These are phyloP conservation scores for Hirudinaria manillensis DNA, from an alignment of 2,888 invertebrate species.

Conservation along the genomic window DNA sequence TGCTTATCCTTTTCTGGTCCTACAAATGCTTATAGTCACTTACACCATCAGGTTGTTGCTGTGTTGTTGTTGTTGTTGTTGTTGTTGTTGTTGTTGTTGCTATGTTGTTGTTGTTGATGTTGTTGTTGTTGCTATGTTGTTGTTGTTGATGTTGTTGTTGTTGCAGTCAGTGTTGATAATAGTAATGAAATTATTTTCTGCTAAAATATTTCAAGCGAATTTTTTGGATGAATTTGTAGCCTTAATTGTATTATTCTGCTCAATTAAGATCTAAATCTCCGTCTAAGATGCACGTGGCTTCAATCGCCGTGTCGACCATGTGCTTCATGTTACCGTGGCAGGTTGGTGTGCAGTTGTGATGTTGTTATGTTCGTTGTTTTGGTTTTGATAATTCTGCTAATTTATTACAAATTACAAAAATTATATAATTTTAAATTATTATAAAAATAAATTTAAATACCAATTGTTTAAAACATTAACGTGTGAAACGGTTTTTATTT, in stretches of 20 bases:
- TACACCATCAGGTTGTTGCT: conserved; percentile 53
- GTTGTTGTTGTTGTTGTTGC: background rate
- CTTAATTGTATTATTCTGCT: too few relatives aligned
- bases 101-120: background rate
- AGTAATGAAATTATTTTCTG: background rate
- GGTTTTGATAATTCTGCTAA: background rate
- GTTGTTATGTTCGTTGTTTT: background rate
- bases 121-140: conserved; percentile 40
- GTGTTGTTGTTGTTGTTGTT: background rate
- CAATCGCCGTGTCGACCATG: conserved; percentile 48
- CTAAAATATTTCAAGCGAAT: too few relatives aligned
- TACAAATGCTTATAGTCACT: conserved; percentile 68
- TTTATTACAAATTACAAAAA: background rate
- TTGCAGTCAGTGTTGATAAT: background rate
- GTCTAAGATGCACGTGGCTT: conserved; percentile 29
- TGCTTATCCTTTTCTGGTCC: conserved; percentile 71
- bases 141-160: background rate
- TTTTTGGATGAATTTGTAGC: too few relatives aligned
- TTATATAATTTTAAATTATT: background rate
- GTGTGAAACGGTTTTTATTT: background rate
- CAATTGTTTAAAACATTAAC: background rate
- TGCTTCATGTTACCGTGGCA: conserved; percentile 58
- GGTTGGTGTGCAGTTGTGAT: conserved; percentile 43
- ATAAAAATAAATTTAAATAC: background rate
- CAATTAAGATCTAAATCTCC: conserved; percentile 18